phyloP scores from a whole-genome alignment of 2,888 invertebrate genomes.

The Parnassius glacialis region DNA sequence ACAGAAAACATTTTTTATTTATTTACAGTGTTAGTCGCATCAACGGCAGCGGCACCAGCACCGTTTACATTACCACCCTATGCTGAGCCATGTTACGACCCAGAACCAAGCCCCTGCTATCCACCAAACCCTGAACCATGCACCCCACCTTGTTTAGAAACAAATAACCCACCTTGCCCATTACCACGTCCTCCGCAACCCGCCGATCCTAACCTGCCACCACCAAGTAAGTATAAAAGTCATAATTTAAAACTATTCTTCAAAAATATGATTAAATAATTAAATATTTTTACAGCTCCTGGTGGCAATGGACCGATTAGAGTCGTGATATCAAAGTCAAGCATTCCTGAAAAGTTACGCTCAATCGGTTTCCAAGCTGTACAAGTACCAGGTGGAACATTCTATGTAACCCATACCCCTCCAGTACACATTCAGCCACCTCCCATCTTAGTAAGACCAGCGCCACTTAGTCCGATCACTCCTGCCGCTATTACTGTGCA shows the following conservation, averaged over 20 bases:
- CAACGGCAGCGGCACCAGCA: too few species aligned
- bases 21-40: constrained; percentile 51
- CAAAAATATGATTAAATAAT: background rate
- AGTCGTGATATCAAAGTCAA: too few species aligned
- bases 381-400: constrained; percentile 47
- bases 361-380: too few species aligned
- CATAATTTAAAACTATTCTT: background rate
- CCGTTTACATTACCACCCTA: too few species aligned
- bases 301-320: constrained; percentile 37
- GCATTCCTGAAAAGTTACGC: too few species aligned
- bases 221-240: constrained; percentile 40
- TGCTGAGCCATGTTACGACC: constrained; percentile 7
- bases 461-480: constrained; percentile 41
- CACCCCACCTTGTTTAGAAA: constrained; percentile 33
- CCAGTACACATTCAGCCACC: constrained; percentile 62
- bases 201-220: constrained; percentile 34
- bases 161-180: constrained; percentile 32
- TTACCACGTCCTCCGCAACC: constrained; percentile 28
- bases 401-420: constrained; percentile 47
- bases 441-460: constrained; percentile 54
- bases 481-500: constrained; percentile 33
- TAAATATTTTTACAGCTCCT: constrained; percentile 42
- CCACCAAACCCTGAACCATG: constrained; percentile 26
- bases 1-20: too few species aligned
- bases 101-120: constrained; percentile 10